These are phyloP conservation scores for Ciconia maguari DNA, from an alignment of 2,113 vertebrate genomes.

Conservation along the genomic window DNA sequence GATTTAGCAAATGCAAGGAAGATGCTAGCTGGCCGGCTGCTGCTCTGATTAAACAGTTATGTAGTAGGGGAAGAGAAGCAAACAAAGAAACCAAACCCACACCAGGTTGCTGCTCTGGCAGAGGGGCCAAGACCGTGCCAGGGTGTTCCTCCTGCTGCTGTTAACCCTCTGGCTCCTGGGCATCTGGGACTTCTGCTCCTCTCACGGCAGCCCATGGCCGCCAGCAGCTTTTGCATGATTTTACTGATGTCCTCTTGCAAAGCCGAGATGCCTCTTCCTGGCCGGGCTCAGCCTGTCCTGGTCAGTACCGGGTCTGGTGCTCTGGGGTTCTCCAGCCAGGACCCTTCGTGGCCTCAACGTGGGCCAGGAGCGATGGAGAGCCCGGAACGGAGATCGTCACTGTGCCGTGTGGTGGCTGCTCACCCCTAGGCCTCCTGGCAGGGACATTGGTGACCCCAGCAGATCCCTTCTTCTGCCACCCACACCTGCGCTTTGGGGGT, in stretches of 20 bases:
- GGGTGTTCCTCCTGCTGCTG: not conserved
- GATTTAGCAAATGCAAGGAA: not conserved
- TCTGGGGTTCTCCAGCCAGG: not conserved
- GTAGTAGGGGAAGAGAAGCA: not conserved
- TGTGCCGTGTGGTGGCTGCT: not conserved
- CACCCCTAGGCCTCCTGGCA: not conserved
- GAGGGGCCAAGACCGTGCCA: not conserved
- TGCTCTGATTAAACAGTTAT: not conserved
- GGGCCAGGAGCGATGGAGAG: not conserved
- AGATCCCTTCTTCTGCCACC: not conserved
- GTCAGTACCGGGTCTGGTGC: accelerated
- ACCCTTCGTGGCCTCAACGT: no score
- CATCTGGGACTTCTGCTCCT: not conserved
- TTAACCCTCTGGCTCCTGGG: not conserved
- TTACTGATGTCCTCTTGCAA: not conserved
- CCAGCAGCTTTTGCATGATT: not conserved
- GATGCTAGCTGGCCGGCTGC: not conserved
- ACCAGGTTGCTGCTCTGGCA: not conserved
- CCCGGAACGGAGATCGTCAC: not conserved
- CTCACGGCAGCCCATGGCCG: not conserved
- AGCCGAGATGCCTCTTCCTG: not conserved
- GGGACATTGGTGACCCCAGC: not conserved
- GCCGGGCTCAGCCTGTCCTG: no score
- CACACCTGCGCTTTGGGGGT: accelerated
- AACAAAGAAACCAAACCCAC: not conserved